Evolutionary conservation across 1,140 invertebrate species (phyloP), one percentile per base, ranked within the genome.

Genomic region (Anoplophora glabripennis): DNA sequence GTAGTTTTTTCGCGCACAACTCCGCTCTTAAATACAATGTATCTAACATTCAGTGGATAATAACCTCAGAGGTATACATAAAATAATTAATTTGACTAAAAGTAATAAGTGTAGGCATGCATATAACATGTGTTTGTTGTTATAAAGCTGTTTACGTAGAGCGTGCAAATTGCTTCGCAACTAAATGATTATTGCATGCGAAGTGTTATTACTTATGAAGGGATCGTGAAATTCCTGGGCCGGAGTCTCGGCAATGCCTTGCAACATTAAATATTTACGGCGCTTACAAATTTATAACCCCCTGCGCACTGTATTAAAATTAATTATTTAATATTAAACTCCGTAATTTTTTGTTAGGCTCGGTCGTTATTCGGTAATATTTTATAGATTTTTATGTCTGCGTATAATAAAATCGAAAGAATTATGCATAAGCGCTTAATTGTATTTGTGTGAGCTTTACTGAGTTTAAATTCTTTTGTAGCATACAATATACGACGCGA

Each of bases 291-390:
- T 72, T 72, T 72, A 70, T 70, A 69, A 69, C 68, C 61, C 60
- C 56, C 60, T 63, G 64, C 65, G 68, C 68, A 61, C 69, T 62
- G 68, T 72, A 72, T 72, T 72, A 72, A 72, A 72, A 71, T 72
- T 72, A 72, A 72, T 71, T 72, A 72, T 72, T 72, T 71, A 72
- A 67, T 71, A 72, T 71, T 70, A 72, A 69, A 72, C 61, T 68
- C 65, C 52, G 64, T 66, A 62, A 68, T 66, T 68, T 70, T 70
- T 70, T 70, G 63, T 61, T 62, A 64, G 61, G 63, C 65, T 53
- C 51, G 56, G 60, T 60, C 54, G 52, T 52, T 58, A 64, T 66
- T 64, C 53, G 40, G 59, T 53, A 62, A 69, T 69, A 67, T 63
- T 69, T 69, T 67, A 69, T 67, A 67, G 59, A 69, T 67, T 69